Conservation (phyloP, 92 coral and sea anemone genomes). For the Micromussa lordhowensis region DNA sequence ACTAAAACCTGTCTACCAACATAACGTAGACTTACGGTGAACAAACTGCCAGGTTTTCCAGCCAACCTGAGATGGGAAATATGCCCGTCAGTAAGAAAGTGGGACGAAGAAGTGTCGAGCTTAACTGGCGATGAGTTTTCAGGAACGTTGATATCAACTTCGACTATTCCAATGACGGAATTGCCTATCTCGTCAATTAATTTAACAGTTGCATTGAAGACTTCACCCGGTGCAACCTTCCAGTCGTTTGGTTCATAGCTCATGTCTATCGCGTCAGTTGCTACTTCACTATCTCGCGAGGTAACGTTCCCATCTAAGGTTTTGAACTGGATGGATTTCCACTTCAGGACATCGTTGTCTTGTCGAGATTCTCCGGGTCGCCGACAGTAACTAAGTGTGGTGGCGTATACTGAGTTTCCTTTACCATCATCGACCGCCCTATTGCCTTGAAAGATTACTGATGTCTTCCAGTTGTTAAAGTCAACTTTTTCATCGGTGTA, state of each 20-base stretch:
- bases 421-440: constrained; percentile 29
- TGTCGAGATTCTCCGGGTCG: constrained; percentile 63
- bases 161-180: constrained; percentile 81
- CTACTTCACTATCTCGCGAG: constrained; percentile 58
- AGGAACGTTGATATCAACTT: constrained; percentile 43
- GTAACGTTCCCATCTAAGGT: constrained; percentile 39
- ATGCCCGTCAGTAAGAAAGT: constrained; percentile 65
- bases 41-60: constrained; percentile 60
- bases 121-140: constrained; percentile 19
- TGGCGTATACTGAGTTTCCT: constrained; percentile 89
- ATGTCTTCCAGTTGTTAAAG: constrained; percentile 71
- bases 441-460: constrained; percentile 77
- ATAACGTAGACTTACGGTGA: constrained; percentile 62
- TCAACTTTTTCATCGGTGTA: constrained; percentile 46
- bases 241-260: constrained; percentile 60
- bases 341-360: constrained; percentile 72
- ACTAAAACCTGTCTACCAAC: constrained; percentile 68
- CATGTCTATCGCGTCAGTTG: constrained; percentile 84
- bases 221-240: constrained; percentile 83
- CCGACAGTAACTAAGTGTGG: constrained; percentile 87
- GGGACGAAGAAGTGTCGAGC: constrained; percentile 62
- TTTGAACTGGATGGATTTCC: constrained; percentile 73
- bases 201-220: constrained; percentile 66
- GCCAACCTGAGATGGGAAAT: constrained; percentile 56
- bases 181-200: constrained; percentile 86